A percentile compares a stretch with the other conserved stretches of the same genome.
Conservation (phyloP, 2,113 vertebrate genomes). For the Tiliqua scincoides region DNA sequence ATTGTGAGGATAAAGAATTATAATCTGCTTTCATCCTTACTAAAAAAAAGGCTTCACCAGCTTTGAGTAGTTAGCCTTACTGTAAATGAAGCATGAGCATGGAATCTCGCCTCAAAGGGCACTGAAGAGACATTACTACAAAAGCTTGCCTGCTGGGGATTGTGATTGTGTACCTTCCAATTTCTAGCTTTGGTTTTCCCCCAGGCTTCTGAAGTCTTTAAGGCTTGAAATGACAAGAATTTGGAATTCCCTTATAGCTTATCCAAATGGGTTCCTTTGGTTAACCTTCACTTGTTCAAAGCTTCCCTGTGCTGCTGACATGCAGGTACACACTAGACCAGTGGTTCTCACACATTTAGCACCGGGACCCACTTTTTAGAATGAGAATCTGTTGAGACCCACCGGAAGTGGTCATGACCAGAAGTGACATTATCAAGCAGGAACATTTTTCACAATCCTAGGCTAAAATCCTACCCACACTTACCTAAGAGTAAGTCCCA, state of each 20-base stretch:
- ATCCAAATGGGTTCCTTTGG: not conserved
- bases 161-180: not conserved
- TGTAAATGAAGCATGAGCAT: not conserved
- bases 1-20: not conserved
- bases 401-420: too few species aligned
- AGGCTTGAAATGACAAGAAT: not conserved
- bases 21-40: conserved; percentile 45
- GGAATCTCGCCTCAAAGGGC: not conserved
- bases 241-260: not conserved
- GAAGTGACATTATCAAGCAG: too few species aligned
- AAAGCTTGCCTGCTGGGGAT: not conserved
- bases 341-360: too few species aligned
- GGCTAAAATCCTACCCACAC: too few species aligned
- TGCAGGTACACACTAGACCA: conserved; percentile 21
- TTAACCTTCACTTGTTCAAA: conserved; percentile 26
- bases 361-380: too few species aligned
- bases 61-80: not conserved
- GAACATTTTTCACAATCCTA: too few species aligned
- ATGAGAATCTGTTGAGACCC: too few species aligned
- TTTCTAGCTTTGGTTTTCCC: not conserved
- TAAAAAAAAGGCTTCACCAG: conserved; percentile 25
- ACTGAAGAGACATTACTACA: not conserved
- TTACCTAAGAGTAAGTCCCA: too few species aligned
- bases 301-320: conserved; percentile 16
- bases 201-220: not conserved